A percentile compares a stretch with the other conserved stretches of the same genome.
Evolutionary conservation across 2,888 invertebrate genomes (phyloP).

Genomic region (Lamellibrachia satsuma): DNA sequence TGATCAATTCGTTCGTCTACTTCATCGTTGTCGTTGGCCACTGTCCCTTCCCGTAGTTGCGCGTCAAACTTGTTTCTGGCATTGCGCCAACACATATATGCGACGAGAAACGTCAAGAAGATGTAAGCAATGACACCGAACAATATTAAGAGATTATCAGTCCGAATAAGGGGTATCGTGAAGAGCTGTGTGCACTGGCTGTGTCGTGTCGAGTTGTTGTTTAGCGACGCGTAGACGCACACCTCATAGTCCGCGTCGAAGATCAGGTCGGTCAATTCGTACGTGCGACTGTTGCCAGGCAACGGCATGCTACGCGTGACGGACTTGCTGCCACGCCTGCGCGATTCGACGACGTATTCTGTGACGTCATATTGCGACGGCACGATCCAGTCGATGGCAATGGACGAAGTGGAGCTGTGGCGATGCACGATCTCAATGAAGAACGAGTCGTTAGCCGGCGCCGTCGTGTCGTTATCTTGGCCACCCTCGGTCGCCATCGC

Average conservation of each 20-base stretch:
- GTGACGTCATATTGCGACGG: not conserved
- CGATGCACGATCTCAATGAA: not conserved
- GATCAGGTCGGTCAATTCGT: not conserved
- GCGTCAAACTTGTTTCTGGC: not conserved
- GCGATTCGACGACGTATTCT: not conserved
- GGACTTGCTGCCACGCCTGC: not conserved
- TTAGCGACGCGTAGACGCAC: slow-evolving; percentile 6
- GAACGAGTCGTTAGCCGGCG: not conserved
- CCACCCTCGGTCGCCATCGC: not conserved
- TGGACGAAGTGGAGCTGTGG: not conserved
- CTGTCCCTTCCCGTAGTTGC: not conserved
- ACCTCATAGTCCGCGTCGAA: not conserved
- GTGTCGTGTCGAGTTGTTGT: not conserved
- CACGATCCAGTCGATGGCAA: not conserved
- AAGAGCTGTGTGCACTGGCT: not conserved
- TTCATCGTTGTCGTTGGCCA: not conserved
- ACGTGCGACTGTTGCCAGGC: slow-evolving; percentile 13
- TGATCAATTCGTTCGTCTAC: not conserved
- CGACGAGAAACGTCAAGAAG: not conserved
- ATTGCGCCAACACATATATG: not conserved
- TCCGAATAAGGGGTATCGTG: not conserved
- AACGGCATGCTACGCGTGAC: not conserved
- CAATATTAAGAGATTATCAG: slow-evolving; percentile 2
- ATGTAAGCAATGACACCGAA: not conserved
- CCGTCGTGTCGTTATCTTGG: not conserved